Percentiles rank a stretch among this genome's conserved stretches.
These are phyloP conservation scores for Adrianichthys oophorus DNA, from an alignment of 2,797 vertebrate genomes.

Conservation along the genomic window DNA sequence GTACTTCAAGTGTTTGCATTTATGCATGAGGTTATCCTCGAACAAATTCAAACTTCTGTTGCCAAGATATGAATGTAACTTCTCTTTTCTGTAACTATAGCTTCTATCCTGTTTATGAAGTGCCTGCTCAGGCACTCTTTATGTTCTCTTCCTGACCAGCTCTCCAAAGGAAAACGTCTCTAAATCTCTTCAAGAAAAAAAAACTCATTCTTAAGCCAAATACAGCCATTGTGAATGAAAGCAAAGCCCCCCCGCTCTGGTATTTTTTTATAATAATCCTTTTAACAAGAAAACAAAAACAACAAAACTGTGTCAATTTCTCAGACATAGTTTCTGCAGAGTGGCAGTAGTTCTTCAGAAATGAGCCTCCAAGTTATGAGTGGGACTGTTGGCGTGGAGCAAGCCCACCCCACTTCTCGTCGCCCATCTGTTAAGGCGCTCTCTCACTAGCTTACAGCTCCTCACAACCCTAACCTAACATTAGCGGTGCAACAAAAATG, in stretches of 20 bases:
- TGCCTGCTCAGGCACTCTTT: slow-evolving; percentile 21
- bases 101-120: slow-evolving; percentile 63
- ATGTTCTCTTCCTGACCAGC: slow-evolving; percentile 36
- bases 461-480: too few species aligned
- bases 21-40: not conserved
- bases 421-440: too few species aligned
- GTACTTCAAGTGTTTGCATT: not conserved
- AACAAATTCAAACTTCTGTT: slow-evolving; percentile 13
- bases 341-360: too few species aligned
- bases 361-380: too few species aligned
- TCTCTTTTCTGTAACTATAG: slow-evolving; percentile 25
- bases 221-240: slow-evolving; percentile 61
- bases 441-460: too few species aligned
- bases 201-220: slow-evolving; percentile 53
- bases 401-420: too few species aligned
- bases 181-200: slow-evolving; percentile 19
- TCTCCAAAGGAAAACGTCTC: slow-evolving; percentile 55
- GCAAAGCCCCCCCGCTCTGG: slow-evolving; percentile 51
- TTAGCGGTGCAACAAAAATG: too few species aligned
- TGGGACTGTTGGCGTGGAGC: too few species aligned
- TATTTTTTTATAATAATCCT: too few species aligned
- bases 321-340: too few species aligned
- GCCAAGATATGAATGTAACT: slow-evolving; percentile 17
- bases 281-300: too few species aligned
- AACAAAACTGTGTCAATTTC: too few species aligned